Percentiles rank a stretch among this genome's conserved stretches.
Evolutionary conservation across 2,113 vertebrate species (phyloP).

Genomic region (Prochilodus magdalenae): DNA sequence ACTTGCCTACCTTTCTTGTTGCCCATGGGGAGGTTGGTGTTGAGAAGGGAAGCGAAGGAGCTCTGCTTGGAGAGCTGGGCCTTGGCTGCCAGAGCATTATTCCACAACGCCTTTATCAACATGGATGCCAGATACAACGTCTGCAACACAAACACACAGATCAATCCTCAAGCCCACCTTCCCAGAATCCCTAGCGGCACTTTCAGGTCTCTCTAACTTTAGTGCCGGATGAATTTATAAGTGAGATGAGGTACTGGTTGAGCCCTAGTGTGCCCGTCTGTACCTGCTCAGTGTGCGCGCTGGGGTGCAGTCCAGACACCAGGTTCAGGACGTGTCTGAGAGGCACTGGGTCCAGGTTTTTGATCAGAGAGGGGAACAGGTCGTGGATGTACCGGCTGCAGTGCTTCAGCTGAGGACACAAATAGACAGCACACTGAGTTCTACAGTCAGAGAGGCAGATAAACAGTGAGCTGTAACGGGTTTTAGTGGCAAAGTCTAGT

Average conservation of each 20-base stretch:
- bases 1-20: slow-evolving; percentile 92
- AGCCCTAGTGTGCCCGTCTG: slow-evolving; percentile 75
- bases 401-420: slow-evolving; percentile 87
- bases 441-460: too few relatives aligned
- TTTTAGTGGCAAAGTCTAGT: too few relatives aligned
- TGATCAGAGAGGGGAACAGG: slow-evolving; percentile 97
- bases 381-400: slow-evolving; percentile 99
- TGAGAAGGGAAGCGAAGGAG: slow-evolving; percentile 96
- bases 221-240: too few relatives aligned
- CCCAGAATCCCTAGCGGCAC: too few relatives aligned
- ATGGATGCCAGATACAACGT: slow-evolving; percentile 97
- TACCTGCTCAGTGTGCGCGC: slow-evolving; percentile 98
- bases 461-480: too few relatives aligned
- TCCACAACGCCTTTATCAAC: slow-evolving; percentile 99
- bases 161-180: too few relatives aligned
- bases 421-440: background rate
- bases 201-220: too few relatives aligned
- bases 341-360: slow-evolving; percentile 97
- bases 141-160: slow-evolving; percentile 66
- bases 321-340: slow-evolving; percentile 96
- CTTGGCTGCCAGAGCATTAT: slow-evolving; percentile 96
- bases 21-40: slow-evolving; percentile 96
- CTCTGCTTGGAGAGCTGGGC: slow-evolving; percentile 98
- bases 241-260: too few relatives aligned
- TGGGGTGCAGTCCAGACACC: slow-evolving; percentile 95